Conservation (phyloP, 2,113 vertebrate genomes). For the Loxodonta africana region DNA sequence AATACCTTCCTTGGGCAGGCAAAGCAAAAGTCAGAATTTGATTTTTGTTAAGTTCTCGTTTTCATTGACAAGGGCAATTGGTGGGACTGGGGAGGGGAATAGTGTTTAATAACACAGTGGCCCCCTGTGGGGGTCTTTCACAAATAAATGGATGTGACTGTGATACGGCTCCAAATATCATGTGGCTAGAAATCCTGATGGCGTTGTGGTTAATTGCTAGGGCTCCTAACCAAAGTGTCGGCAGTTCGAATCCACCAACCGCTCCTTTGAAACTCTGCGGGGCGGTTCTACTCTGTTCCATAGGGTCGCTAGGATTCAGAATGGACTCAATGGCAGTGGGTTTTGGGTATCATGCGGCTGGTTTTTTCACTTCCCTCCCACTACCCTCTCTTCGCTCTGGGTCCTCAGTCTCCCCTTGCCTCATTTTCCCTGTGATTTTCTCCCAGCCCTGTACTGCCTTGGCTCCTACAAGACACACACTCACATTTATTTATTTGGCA, state of each 20-base stretch:
- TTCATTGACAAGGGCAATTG: background rate
- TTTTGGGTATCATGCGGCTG: too few relatives aligned
- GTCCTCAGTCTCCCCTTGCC: accelerated
- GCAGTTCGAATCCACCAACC: too few relatives aligned
- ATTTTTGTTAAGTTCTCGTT: background rate
- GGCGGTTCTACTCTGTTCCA: too few relatives aligned
- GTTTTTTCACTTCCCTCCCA: accelerated
- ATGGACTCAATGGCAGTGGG: too few relatives aligned
- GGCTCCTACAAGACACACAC: accelerated
- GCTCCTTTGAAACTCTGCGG: too few relatives aligned
- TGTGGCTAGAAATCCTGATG: too few relatives aligned
- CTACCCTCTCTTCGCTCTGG: accelerated
- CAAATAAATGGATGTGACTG: accelerated
- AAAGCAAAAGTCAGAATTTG: background rate
- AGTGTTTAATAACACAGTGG: background rate
- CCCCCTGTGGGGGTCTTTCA: accelerated
- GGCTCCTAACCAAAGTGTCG: too few relatives aligned
- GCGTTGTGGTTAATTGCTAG: too few relatives aligned
- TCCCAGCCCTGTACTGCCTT: background rate
- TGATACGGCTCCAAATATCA: accelerated
- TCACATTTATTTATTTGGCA: background rate
- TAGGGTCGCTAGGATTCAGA: too few relatives aligned
- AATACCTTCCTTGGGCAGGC: too few relatives aligned
- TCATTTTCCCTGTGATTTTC: background rate
- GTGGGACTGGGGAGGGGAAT: too few relatives aligned